Percentiles rank a stretch among this genome's conserved stretches.
phyloP scores from a whole-genome alignment of 2,797 vertebrate species.

The Chelon labrosus region DNA sequence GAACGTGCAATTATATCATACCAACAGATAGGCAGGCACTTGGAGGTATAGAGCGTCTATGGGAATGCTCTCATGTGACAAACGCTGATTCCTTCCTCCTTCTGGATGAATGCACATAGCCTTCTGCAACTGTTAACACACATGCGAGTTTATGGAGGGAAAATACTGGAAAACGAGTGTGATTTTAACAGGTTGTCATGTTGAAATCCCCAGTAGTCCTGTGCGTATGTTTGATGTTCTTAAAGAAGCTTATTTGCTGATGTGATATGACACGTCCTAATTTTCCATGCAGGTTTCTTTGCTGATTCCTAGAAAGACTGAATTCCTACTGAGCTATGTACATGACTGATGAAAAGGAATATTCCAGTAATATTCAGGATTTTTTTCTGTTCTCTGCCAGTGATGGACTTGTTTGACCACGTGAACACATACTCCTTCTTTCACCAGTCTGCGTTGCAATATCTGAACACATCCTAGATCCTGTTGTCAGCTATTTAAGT shows the following conservation, averaged over 20 bases:
- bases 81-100: constrained; percentile 11
- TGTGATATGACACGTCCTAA: background rate
- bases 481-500: no score
- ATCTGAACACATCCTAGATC: no score
- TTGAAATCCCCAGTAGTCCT: background rate
- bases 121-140: constrained; percentile 21
- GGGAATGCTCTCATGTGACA: constrained; percentile 59
- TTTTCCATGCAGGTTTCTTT: no score
- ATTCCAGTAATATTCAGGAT: no score
- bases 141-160: background rate
- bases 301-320: no score
- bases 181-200: background rate
- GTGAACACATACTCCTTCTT: no score
- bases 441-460: no score
- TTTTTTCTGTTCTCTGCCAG: no score
- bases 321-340: no score
- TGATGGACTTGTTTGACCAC: no score
- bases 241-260: constrained; percentile 1
- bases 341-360: no score
- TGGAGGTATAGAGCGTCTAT: constrained; percentile 32
- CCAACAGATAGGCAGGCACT: constrained; percentile 48
- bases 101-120: constrained; percentile 2
- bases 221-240: constrained; percentile 22
- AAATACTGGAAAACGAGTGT: background rate
- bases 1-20: constrained; percentile 73